These are phyloP conservation scores for Ephydatia muelleri DNA, from an alignment of 37 sponge, comb jelly and placozoan genomes.

Conservation along the genomic window DNA sequence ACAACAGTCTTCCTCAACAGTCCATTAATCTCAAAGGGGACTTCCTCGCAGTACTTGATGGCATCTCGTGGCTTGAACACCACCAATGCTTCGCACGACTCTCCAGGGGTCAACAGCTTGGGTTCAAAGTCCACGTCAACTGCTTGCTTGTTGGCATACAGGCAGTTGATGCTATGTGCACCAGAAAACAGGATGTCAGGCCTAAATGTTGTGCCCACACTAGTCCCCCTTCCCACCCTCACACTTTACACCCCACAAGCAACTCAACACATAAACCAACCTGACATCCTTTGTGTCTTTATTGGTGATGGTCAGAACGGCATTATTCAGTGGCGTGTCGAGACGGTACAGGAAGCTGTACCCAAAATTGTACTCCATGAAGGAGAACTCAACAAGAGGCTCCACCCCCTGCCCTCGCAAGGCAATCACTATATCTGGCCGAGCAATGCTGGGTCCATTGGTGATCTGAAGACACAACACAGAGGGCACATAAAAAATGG, in stretches of 20 bases:
- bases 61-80: slow-evolving; percentile 78
- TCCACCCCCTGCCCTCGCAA: slow-evolving; percentile 81
- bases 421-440: slow-evolving; percentile 20
- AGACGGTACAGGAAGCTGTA: slow-evolving; percentile 79
- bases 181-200: too few species aligned
- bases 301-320: slow-evolving; percentile 82
- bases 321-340: slow-evolving; percentile 62
- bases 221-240: background rate
- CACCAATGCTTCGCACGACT: slow-evolving; percentile 48
- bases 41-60: slow-evolving; percentile 57
- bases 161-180: slow-evolving; percentile 63
- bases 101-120: slow-evolving; percentile 65
- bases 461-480: slow-evolving; percentile 60
- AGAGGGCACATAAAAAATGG: background rate
- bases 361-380: slow-evolving; percentile 90
- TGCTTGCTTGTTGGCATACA: slow-evolving; percentile 54
- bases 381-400: slow-evolving; percentile 82
- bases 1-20: slow-evolving; percentile 54
- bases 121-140: slow-evolving; percentile 71
- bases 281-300: slow-evolving; percentile 81
- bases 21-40: slow-evolving; percentile 91
- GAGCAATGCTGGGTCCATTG: slow-evolving; percentile 83
- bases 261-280: slow-evolving; percentile 15
- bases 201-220: background rate
- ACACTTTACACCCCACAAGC: background rate